Evolutionary conservation across 2,797 vertebrate genomes (phyloP).

Genomic region (Propithecus deckenii): DNA sequence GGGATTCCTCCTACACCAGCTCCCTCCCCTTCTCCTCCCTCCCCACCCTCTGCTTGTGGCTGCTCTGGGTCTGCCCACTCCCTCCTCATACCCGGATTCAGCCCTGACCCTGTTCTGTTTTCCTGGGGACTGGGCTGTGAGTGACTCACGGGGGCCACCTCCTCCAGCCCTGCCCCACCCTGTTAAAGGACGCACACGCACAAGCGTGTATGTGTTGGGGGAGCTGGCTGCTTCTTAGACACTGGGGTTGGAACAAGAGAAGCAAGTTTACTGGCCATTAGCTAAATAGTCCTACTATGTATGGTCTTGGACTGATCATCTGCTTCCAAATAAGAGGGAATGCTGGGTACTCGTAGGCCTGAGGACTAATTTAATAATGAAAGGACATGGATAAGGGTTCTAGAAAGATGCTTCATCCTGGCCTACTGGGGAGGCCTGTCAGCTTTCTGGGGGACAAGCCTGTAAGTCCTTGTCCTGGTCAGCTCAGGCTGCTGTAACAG

Average conservation of each 20-base stretch:
- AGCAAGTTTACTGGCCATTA: neutral
- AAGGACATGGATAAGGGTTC: neutral
- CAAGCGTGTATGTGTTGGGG: neutral
- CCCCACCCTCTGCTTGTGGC: no score
- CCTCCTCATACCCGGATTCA: neutral
- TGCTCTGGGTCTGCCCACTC: neutral
- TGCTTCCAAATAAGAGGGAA: neutral
- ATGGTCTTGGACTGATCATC: neutral
- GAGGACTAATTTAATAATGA: neutral
- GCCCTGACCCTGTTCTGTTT: neutral
- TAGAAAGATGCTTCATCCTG: neutral
- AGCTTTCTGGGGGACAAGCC: neutral
- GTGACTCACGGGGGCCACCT: neutral
- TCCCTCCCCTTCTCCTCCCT: rapidly evolving
- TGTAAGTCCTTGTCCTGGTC: neutral
- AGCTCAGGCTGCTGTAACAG: neutral
- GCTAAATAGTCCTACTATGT: neutral
- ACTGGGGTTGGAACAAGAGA: neutral
- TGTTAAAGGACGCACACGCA: neutral
- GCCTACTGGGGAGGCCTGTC: neutral
- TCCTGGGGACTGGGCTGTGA: neutral
- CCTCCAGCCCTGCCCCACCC: neutral
- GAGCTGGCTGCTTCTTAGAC: neutral
- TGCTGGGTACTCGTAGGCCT: neutral
- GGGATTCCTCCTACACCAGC: neutral